phyloP scores from a whole-genome alignment of 2,888 invertebrate genomes.

The Rapana venosa region DNA sequence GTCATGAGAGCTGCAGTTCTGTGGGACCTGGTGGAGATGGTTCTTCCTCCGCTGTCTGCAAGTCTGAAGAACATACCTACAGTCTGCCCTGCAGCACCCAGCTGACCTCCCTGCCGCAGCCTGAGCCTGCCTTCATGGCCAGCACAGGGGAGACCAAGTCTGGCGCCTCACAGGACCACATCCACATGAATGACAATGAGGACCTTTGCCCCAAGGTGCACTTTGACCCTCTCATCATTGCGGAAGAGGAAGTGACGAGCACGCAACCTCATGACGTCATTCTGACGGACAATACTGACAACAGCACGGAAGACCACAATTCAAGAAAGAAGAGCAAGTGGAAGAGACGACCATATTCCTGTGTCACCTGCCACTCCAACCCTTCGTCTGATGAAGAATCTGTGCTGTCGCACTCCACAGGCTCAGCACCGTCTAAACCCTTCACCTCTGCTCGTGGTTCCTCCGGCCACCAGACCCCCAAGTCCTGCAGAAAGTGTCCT shows the following conservation, averaged over 20 bases:
- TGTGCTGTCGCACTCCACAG: not conserved
- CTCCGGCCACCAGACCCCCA: not conserved
- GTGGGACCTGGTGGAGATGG: not conserved
- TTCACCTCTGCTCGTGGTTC: not conserved
- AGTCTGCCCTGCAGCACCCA: not conserved
- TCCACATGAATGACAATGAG: not conserved
- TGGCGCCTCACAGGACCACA: too few species aligned
- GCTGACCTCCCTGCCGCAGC: not conserved
- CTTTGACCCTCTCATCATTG: constrained; percentile 41
- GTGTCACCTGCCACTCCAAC: not conserved
- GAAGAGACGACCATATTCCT: not conserved
- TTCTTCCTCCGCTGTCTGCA: not conserved
- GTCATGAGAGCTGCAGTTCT: not conserved
- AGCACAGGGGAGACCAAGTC: not conserved
- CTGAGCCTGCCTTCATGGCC: not conserved
- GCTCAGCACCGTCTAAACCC: not conserved
- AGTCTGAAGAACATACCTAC: not conserved
- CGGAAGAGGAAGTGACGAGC: constrained; percentile 35
- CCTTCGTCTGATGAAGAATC: constrained; percentile 8
- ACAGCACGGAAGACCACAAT: not conserved
- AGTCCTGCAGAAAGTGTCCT: not conserved
- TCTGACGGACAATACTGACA: not conserved
- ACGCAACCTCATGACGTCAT: constrained; percentile 11
- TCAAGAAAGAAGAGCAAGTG: not conserved
- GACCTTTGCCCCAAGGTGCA: not conserved